Conservation (phyloP, 2,797 vertebrate genomes). For the Bradypodion ventrale region DNA sequence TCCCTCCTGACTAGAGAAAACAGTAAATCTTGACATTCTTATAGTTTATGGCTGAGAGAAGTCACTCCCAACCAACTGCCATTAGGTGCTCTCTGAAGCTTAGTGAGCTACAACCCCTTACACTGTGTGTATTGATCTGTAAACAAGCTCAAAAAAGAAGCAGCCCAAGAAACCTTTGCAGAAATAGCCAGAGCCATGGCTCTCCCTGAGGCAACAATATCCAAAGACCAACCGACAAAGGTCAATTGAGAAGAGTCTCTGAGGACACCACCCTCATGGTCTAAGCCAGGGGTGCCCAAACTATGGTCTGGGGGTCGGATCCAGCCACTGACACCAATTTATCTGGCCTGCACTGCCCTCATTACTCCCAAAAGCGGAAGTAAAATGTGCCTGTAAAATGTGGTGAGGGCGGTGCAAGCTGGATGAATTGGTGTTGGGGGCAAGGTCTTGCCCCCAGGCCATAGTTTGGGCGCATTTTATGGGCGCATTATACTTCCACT, state of each 20-base stretch:
- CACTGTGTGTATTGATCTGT: conserved; percentile 22
- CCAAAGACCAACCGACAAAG: conserved; percentile 14
- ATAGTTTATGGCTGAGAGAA: conserved; percentile 38
- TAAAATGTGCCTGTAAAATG: no score
- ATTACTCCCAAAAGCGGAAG: no score
- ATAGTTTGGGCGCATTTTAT: no score
- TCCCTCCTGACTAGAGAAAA: conserved; percentile 4
- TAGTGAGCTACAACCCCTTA: background rate
- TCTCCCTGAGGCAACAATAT: conserved; percentile 24
- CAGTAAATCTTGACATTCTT: conserved; percentile 32
- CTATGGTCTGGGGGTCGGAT: no score
- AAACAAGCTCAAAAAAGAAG: conserved; percentile 47
- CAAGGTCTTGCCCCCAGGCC: no score
- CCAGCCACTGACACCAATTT: no score
- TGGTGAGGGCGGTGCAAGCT: no score
- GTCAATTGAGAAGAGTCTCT: background rate
- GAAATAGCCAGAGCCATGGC: conserved; percentile 20
- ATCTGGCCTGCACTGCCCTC: no score
- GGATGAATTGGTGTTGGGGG: no score
- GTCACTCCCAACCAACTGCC: conserved; percentile 1
- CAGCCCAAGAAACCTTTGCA: conserved; percentile 24
- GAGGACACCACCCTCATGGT: conserved; percentile 7
- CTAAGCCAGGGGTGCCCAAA: no score
- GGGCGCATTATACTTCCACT: no score
- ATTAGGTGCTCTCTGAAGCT: conserved; percentile 23